Conservation (phyloP, 2,797 vertebrate species). For the Lepus townsendii region DNA sequence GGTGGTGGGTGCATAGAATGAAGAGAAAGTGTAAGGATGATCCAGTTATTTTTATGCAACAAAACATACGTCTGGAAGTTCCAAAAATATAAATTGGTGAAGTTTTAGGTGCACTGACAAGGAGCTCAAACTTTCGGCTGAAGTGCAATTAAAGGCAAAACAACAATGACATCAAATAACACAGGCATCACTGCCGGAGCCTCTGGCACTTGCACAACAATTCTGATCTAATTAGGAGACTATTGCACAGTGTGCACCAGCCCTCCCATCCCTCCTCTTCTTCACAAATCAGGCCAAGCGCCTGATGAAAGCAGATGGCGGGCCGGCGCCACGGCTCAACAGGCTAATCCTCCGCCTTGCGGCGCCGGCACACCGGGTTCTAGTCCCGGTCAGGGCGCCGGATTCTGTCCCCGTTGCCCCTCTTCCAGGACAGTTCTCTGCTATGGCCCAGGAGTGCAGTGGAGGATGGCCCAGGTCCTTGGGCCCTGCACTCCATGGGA, state of each 20-base stretch:
- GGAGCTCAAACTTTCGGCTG: constrained; percentile 21
- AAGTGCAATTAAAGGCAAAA: constrained; percentile 55
- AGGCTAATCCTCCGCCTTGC: too few relatives aligned
- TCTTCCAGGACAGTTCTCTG: too few relatives aligned
- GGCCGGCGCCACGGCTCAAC: too few relatives aligned
- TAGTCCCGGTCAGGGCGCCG: too few relatives aligned
- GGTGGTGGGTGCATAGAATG: background rate
- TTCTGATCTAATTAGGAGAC: constrained; percentile 40
- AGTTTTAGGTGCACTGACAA: constrained; percentile 9
- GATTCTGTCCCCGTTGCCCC: too few relatives aligned
- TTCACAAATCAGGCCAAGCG: constrained; percentile 62
- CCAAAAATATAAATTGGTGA: constrained; percentile 16
- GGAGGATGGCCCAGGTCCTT: too few relatives aligned
- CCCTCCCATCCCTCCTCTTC: background rate
- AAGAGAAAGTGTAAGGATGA: background rate
- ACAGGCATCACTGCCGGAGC: background rate
- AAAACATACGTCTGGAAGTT: background rate
- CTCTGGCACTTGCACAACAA: background rate
- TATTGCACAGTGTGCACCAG: too few relatives aligned
- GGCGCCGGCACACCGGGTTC: too few relatives aligned
- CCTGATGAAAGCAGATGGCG: constrained; percentile 56
- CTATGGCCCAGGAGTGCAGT: too few relatives aligned
- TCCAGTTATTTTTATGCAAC: background rate
- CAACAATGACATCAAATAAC: background rate
- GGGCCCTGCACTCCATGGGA: too few relatives aligned